Conservation (phyloP, 1,140 invertebrate genomes). For the Acromyrmex echinatior region DNA sequence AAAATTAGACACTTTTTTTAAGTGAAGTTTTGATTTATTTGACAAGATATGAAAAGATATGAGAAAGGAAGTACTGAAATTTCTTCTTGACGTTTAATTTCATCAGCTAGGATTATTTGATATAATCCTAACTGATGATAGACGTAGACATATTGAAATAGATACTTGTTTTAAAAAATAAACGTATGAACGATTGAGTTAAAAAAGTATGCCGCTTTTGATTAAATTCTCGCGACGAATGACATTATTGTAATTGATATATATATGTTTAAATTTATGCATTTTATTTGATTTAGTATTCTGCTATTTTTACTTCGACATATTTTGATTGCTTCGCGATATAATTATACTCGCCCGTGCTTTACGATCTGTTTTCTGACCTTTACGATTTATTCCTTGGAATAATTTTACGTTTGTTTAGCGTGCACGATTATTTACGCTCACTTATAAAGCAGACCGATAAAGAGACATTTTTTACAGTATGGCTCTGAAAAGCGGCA, state of each 20-base stretch:
- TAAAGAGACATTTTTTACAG: conserved; percentile 43
- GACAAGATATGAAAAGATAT: background rate
- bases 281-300: conserved; percentile 1
- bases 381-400: background rate
- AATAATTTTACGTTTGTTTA: conserved; percentile 34
- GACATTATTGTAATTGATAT: background rate
- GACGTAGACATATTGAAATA: background rate
- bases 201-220: background rate
- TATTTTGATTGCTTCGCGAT: conserved; percentile 5
- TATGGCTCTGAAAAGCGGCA: conserved; percentile 5
- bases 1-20: too few relatives aligned
- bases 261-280: conserved; percentile 1
- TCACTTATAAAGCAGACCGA: conserved; percentile 16
- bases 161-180: background rate
- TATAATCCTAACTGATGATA: too few relatives aligned
- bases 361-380: conserved; percentile 28
- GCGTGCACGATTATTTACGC: conserved; percentile 39
- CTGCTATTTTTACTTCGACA: background rate
- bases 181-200: background rate
- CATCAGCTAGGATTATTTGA: background rate
- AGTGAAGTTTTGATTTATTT: background rate
- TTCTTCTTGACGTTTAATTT: background rate
- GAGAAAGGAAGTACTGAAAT: background rate
- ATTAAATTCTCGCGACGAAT: background rate
- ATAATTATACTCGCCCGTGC: background rate